Conservation (phyloP, 2,113 vertebrate genomes). For the Dromiciops gliroides region DNA sequence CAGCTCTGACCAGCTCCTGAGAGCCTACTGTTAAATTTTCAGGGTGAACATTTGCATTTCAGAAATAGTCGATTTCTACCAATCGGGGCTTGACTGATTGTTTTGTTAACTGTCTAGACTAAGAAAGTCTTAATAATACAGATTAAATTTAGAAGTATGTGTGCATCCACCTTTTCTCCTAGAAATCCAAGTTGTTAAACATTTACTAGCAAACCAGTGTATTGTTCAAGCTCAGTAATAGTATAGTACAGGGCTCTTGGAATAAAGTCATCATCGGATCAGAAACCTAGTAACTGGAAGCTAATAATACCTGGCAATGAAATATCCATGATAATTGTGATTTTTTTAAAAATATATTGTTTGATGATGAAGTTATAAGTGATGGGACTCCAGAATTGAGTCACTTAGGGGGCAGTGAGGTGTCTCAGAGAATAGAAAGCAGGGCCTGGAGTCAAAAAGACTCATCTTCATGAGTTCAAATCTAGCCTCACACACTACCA, state of each 20-base stretch:
- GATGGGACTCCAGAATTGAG: background rate
- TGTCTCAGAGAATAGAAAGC: too few species aligned
- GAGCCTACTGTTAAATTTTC: background rate
- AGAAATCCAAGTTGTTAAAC: background rate
- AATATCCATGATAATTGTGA: background rate
- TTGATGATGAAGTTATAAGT: background rate
- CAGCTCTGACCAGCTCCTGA: background rate
- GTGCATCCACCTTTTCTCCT: background rate
- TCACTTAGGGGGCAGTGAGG: background rate
- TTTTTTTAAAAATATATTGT: background rate
- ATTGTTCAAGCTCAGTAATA: background rate
- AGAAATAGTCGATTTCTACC: background rate
- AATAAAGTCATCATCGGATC: background rate
- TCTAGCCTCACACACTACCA: too few species aligned
- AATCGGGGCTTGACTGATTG: background rate
- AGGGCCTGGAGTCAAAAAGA: too few species aligned
- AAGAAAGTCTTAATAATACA: background rate
- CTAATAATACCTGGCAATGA: background rate
- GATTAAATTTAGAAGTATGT: background rate
- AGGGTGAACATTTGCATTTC: background rate
- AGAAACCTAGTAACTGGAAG: background rate
- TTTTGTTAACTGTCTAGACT: background rate
- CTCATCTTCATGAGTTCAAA: too few species aligned
- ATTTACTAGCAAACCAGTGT: background rate
- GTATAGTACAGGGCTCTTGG: background rate